These are phyloP conservation scores for Chloropsis cyanopogon DNA, from an alignment of 2,113 vertebrate genomes.

Conservation along the genomic window DNA sequence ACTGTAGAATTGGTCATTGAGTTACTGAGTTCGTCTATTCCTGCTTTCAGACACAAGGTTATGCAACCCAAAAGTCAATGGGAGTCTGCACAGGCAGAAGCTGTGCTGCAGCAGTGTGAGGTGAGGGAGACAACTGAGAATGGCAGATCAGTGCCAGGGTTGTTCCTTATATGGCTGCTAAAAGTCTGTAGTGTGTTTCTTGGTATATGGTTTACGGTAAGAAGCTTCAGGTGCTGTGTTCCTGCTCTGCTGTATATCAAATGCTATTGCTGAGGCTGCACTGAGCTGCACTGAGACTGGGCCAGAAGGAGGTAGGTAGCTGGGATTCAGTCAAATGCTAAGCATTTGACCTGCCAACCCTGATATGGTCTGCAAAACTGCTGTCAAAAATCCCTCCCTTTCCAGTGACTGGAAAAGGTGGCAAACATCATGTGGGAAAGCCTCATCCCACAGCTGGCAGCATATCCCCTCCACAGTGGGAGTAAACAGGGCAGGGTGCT, in stretches of 20 bases:
- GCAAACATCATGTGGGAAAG: neutral
- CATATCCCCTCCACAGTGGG: rapidly evolving
- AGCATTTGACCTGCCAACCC: neutral
- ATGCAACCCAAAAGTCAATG: neutral
- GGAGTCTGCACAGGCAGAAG: neutral
- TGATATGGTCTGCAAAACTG: neutral
- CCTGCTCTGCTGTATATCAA: neutral
- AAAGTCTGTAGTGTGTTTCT: neutral
- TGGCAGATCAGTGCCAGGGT: neutral
- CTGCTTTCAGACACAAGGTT: neutral
- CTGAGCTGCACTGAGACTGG: neutral
- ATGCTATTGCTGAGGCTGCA: neutral
- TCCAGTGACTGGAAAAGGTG: neutral
- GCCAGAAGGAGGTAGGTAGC: neutral
- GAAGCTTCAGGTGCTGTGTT: neutral
- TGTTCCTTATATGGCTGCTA: neutral
- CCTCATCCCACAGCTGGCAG: neutral
- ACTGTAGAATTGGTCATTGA: neutral
- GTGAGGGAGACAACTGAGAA: neutral
- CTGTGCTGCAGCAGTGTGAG: neutral
- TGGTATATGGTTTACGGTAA: neutral
- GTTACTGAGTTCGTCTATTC: neutral
- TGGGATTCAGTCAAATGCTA: neutral
- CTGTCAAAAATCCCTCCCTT: neutral
- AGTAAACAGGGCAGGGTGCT: neutral